Conservation (phyloP, 2,888 invertebrate species). For the Harmothoe impar region DNA sequence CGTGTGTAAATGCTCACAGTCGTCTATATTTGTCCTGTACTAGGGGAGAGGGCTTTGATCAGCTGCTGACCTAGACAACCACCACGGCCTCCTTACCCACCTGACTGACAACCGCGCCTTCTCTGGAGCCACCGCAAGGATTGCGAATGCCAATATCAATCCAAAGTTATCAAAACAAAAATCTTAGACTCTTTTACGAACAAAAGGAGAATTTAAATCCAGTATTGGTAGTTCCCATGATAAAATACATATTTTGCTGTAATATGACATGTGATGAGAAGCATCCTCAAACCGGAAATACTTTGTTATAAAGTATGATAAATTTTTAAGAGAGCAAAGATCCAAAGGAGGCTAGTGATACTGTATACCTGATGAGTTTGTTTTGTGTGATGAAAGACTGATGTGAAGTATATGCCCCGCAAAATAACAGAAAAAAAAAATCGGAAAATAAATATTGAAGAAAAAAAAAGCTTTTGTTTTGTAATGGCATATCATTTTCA, state of each 20-base stretch:
- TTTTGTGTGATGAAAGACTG: constrained; percentile 29
- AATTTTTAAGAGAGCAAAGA: too few relatives aligned
- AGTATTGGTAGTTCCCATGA: neutral
- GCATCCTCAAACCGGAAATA: too few relatives aligned
- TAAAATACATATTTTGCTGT: too few relatives aligned
- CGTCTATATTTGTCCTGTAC: neutral
- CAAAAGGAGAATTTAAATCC: neutral
- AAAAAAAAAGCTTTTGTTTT: neutral
- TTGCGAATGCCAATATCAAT: neutral
- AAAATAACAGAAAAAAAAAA: neutral
- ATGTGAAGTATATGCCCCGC: neutral
- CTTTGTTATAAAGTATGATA: too few relatives aligned
- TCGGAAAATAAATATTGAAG: neutral
- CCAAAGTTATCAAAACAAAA: neutral
- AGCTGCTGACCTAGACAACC: constrained; percentile 25
- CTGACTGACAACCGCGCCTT: neutral
- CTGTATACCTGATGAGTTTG: neutral
- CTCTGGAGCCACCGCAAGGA: neutral
- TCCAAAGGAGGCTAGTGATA: neutral
- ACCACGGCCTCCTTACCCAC: neutral
- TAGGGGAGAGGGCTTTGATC: constrained; percentile 29
- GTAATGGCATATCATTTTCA: too few relatives aligned
- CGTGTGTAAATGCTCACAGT: constrained; percentile 9
- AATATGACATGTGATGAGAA: too few relatives aligned
- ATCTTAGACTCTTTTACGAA: neutral